Evolutionary conservation across 2,797 vertebrate genomes (phyloP).

Genomic region (Periparus ater): DNA sequence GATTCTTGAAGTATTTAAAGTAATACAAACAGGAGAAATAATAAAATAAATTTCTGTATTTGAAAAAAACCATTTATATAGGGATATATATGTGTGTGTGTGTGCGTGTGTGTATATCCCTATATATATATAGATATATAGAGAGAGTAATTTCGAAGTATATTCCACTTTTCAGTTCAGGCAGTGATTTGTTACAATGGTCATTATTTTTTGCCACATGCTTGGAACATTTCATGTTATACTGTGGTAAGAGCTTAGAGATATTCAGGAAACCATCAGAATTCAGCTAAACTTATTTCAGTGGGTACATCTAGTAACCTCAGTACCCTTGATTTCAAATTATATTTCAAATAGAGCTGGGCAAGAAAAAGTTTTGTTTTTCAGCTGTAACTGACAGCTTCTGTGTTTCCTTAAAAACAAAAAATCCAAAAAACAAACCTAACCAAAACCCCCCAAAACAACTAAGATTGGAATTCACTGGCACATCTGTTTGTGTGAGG

Average conservation of each 20-base stretch:
- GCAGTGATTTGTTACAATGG: background rate
- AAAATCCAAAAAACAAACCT: background rate
- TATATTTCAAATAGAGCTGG: background rate
- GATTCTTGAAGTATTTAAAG: slow-evolving; percentile 21
- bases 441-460: background rate
- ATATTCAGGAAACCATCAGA: background rate
- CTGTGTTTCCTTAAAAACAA: background rate
- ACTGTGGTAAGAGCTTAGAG: background rate
- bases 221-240: background rate
- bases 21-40: background rate
- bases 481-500: background rate
- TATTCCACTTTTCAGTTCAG: background rate
- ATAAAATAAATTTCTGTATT: background rate
- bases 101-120: background rate
- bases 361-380: background rate
- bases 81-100: background rate
- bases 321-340: background rate
- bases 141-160: background rate
- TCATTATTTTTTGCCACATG: background rate
- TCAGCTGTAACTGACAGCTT: background rate
- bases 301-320: background rate
- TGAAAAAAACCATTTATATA: slow-evolving; percentile 1
- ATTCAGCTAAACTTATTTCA: background rate
- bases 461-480: background rate
- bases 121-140: background rate